Evolutionary conservation across 2,113 vertebrate species (phyloP).

Genomic region (Micromys minutus): DNA sequence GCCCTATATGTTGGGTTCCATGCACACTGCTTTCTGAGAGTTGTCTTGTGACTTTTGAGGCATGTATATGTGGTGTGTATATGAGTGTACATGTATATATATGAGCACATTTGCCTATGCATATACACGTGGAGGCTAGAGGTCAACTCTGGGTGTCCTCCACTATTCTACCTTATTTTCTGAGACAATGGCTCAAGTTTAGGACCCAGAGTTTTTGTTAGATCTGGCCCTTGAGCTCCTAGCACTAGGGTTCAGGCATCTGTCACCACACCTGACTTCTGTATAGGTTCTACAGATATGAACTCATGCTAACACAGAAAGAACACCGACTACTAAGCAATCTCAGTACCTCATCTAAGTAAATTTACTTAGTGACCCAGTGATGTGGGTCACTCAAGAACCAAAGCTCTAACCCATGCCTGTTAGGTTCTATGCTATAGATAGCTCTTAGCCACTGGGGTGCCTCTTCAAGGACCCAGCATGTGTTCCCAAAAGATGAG

Average conservation of each 20-base stretch:
- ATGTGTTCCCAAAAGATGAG: background rate
- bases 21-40: background rate
- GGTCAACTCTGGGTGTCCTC: background rate
- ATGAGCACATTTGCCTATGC: background rate
- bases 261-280: too few relatives aligned
- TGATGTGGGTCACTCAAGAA: background rate
- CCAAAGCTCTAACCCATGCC: background rate
- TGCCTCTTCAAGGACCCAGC: background rate
- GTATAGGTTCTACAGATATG: background rate
- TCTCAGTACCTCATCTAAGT: background rate
- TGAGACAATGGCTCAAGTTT: background rate
- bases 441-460: background rate
- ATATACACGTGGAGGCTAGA: background rate
- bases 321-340: too few relatives aligned
- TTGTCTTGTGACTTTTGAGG: background rate
- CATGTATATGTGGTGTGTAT: background rate
- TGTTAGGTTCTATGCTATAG: background rate
- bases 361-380: background rate
- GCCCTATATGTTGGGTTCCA: background rate
- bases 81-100: background rate
- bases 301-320: too few relatives aligned
- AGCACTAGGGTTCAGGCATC: background rate
- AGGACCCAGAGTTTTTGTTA: background rate
- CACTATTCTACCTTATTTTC: background rate
- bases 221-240: background rate